Percentiles rank a stretch among this genome's conserved stretches.
phyloP scores from a whole-genome alignment of 2,888 invertebrate species.

The Plusia festucae region DNA sequence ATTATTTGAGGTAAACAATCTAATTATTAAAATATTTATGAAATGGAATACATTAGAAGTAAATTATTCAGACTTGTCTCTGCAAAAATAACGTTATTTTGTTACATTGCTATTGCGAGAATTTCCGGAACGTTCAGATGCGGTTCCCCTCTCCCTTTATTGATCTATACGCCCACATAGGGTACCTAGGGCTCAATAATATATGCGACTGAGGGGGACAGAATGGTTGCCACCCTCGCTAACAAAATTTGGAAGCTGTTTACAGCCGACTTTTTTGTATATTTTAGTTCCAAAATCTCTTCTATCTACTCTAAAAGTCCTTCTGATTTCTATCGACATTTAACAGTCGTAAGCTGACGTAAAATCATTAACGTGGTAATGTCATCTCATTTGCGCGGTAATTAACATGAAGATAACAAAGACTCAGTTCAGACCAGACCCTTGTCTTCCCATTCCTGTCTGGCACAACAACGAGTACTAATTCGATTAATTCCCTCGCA shows the following conservation, averaged over 20 bases:
- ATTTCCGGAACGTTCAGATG: conserved; percentile 55
- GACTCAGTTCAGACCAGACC: conserved; percentile 6
- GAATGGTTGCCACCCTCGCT: conserved; percentile 52
- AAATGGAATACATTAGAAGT: conserved; percentile 43
- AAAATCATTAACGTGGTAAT: background rate
- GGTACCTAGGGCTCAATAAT: conserved; percentile 71
- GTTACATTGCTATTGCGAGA: conserved; percentile 65
- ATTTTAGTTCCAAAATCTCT: background rate
- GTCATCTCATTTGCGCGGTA: background rate
- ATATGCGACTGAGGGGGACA: conserved; percentile 51
- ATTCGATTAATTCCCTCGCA: conserved; percentile 59
- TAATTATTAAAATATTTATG: conserved; percentile 35
- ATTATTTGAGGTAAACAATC: conserved; percentile 39
- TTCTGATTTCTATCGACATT: background rate
- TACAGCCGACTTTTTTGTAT: too few species aligned
- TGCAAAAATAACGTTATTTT: conserved; percentile 47
- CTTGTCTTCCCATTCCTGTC: conserved; percentile 14
- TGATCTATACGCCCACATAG: conserved; percentile 74
- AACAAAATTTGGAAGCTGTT: conserved; percentile 13
- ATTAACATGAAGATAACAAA: conserved; percentile 11
- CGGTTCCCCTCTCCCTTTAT: conserved; percentile 73
- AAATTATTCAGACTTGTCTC: conserved; percentile 49
- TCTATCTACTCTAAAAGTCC: background rate
- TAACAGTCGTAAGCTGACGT: background rate
- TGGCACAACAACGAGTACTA: conserved; percentile 45